phyloP scores from a whole-genome alignment of 2,888 invertebrate species.

The Andrena dorsata region DNA sequence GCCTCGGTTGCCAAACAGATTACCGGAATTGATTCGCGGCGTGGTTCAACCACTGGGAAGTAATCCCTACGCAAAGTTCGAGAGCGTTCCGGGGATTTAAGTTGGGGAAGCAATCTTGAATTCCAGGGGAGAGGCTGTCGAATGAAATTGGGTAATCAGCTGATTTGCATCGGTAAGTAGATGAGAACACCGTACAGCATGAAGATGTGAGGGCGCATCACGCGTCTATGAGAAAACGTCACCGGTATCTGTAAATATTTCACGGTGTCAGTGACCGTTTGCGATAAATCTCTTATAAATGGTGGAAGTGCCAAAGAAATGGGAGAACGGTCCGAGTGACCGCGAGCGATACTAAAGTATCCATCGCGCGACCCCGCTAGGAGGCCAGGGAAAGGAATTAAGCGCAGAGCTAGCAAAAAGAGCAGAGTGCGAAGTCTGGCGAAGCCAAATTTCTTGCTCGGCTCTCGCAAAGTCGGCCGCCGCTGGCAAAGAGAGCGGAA shows the following conservation, averaged over 20 bases:
- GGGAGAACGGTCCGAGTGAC: background rate
- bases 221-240: background rate
- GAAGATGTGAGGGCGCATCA: constrained; percentile 1
- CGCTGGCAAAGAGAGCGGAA: constrained; percentile 62
- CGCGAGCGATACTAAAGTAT: constrained; percentile 13
- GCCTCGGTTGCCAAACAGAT: constrained; percentile 38
- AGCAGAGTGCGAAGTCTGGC: constrained; percentile 25
- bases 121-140: background rate
- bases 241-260: too few relatives aligned
- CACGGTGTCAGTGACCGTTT: background rate
- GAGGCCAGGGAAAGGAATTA: constrained; percentile 18
- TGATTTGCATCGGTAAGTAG: constrained; percentile 38
- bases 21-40: constrained; percentile 55
- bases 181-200: background rate
- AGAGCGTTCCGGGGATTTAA: constrained; percentile 9
- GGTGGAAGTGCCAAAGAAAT: background rate
- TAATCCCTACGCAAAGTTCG: background rate
- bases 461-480: constrained; percentile 35
- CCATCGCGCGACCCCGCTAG: constrained; percentile 5
- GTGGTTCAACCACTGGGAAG: constrained; percentile 14
- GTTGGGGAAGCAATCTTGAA: constrained; percentile 27
- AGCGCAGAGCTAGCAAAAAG: constrained; percentile 42
- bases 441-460: constrained; percentile 67
- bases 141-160: constrained; percentile 34
- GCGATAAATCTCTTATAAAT: background rate